These are phyloP conservation scores for Melanotaenia maccullochi DNA, from an alignment of 2,797 vertebrate genomes.

Conservation along the genomic window DNA sequence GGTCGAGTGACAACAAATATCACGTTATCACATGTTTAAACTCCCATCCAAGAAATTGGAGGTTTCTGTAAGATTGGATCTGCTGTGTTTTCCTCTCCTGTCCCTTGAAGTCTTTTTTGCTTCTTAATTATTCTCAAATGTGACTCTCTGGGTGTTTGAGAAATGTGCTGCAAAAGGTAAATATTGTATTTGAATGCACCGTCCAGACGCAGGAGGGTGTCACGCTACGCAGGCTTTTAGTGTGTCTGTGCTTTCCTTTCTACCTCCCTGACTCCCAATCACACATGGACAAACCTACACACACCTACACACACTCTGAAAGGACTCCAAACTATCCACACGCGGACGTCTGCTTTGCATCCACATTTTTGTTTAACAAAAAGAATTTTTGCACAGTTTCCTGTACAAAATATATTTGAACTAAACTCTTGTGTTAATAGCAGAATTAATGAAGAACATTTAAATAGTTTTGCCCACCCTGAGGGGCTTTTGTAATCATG, in stretches of 20 bases:
- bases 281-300: constrained; percentile 58
- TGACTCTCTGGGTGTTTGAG: constrained; percentile 69
- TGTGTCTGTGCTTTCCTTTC: constrained; percentile 73
- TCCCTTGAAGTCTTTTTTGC: constrained; percentile 58
- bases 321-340: constrained; percentile 27
- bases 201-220: constrained; percentile 68
- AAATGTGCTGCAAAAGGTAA: constrained; percentile 79
- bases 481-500: neutral
- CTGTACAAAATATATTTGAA: constrained; percentile 4
- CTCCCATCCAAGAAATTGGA: constrained; percentile 36
- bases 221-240: constrained; percentile 72
- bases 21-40: constrained; percentile 55
- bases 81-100: constrained; percentile 29
- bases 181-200: constrained; percentile 79
- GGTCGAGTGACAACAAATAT: constrained; percentile 24
- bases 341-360: constrained; percentile 42
- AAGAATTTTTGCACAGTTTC: constrained; percentile 6
- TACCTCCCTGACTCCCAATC: constrained; percentile 65
- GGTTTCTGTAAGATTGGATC: constrained; percentile 45
- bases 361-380: constrained; percentile 30
- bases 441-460: constrained; percentile 1
- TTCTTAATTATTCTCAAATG: constrained; percentile 75
- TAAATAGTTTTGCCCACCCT: neutral
- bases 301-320: constrained; percentile 24
- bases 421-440: constrained; percentile 13